Base-by-base conservation (phyloP, 2,797 vertebrate genomes). In the Malurus splendens region DNA sequence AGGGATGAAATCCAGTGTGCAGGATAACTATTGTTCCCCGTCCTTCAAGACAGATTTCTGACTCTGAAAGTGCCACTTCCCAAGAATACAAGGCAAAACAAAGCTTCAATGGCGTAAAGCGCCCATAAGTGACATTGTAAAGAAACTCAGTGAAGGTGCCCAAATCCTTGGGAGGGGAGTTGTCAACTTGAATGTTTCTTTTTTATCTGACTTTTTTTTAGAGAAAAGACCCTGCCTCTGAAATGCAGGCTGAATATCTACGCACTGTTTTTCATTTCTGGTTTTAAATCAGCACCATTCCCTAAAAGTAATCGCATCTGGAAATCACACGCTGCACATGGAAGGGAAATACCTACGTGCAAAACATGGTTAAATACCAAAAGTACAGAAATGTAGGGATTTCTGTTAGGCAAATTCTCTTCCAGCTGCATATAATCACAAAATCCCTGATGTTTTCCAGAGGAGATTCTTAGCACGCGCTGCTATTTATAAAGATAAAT, bases 11-110 rank as follows among this genome's bases (percentile, higher is more conserved):
- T 74, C 85, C 87, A 76, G 27, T 8, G 87, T 91, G 87, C 82
- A 72, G 87, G 85, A 70, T 87, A 89, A 92, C 92, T 86, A 95
- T 95, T 95, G 94, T 94, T 94, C 87, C 82, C 59, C 5, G 0
- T 51, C 89, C 92, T 92, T 86, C 93, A 90, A 90, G 87, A 87
- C 82, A 87, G 84, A 91, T 93, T 92, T 94, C 94, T 94, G 87
- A 91, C 92, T 93, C 92, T 86, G 42, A 90, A 92, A 95, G 94
- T 94, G 92, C 91, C 93, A 91, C 90, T 93, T 94, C 80, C 82
- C 93, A 75, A 93, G 78, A 91, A 94, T 91, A 88, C 61, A 2
- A 71, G 74, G 83, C 82, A 67, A 94, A 94, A 95, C 91, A 95
- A 95, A 66, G 86, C 92, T 50, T 93, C 86, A 94, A 88, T 94